Percentiles rank a stretch among this genome's conserved stretches.
phyloP scores from a whole-genome alignment of 2,113 vertebrate species.

The Labeo catla region DNA sequence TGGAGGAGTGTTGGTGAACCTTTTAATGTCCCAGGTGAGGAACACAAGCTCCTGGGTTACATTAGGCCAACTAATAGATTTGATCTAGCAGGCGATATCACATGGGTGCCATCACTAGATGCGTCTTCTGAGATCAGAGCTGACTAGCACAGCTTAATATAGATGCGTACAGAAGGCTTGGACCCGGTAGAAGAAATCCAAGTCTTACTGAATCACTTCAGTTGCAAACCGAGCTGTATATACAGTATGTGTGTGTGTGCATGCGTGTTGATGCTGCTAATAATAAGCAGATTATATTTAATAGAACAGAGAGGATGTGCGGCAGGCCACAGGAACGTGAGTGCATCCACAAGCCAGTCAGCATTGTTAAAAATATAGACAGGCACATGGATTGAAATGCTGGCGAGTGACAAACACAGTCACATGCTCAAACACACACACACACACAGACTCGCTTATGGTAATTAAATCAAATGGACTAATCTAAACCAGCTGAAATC shows the following conservation, averaged over 20 bases:
- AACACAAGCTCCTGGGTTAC: slow-evolving; percentile 31
- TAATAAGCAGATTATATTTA: slow-evolving; percentile 65
- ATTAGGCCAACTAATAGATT: slow-evolving; percentile 61
- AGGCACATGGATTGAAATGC: slow-evolving; percentile 60
- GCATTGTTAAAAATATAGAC: slow-evolving; percentile 68
- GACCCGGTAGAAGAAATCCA: background rate
- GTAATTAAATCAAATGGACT: slow-evolving; percentile 47
- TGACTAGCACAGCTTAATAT: slow-evolving; percentile 57
- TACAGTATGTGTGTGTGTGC: slow-evolving; percentile 8
- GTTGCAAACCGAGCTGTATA: slow-evolving; percentile 20
- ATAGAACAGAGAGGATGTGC: slow-evolving; percentile 64
- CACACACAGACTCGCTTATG: slow-evolving; percentile 33
- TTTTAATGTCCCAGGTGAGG: slow-evolving; percentile 18
- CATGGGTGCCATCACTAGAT: slow-evolving; percentile 34
- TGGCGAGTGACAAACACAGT: slow-evolving; percentile 43
- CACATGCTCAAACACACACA: slow-evolving; percentile 32
- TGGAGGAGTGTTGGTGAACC: background rate
- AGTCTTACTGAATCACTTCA: slow-evolving; percentile 39
- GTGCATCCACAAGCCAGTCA: slow-evolving; percentile 65
- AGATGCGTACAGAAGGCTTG: slow-evolving; percentile 45
- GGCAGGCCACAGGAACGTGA: slow-evolving; percentile 65
- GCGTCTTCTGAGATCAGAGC: slow-evolving; percentile 47
- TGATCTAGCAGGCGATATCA: slow-evolving; percentile 54
- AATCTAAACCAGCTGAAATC: slow-evolving; percentile 52
- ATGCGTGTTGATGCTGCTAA: slow-evolving; percentile 47